A percentile compares a stretch with the other conserved stretches of the same genome.
Evolutionary conservation across 1,140 invertebrate species (phyloP).

Genomic region (Coptotermes formosanus): DNA sequence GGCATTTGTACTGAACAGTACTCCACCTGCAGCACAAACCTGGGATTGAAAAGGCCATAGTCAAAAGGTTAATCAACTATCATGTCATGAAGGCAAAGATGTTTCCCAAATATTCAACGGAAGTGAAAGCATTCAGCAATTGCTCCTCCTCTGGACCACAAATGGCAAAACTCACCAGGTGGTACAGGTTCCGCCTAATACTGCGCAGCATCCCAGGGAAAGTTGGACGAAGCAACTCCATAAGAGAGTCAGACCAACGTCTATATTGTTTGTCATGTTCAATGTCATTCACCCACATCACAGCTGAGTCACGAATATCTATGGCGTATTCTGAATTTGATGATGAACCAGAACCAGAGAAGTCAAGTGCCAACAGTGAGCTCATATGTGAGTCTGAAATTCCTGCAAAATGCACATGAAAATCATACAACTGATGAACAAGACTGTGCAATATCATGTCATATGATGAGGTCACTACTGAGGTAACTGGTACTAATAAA

Average conservation of each 20-base stretch:
- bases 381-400: conserved; percentile 53
- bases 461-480: no score
- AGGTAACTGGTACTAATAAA: no score
- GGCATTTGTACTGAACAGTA: no score
- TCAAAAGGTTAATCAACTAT: no score
- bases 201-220: conserved; percentile 96
- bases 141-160: no score
- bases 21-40: no score
- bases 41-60: no score
- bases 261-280: conserved; percentile 85
- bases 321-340: conserved; percentile 79
- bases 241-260: conserved; percentile 83
- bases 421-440: no score
- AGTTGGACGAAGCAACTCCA: conserved; percentile 89
- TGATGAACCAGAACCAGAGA: conserved; percentile 52
- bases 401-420: neutral
- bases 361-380: conserved; percentile 74
- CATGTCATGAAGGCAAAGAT: no score
- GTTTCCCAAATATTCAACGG: no score
- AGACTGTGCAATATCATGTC: no score
- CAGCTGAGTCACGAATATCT: conserved; percentile 87
- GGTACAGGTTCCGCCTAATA: conserved; percentile 92
- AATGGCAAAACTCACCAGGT: conserved; percentile 62
- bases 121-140: no score
- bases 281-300: conserved; percentile 94